Evolutionary conservation across 2,113 vertebrate species (phyloP).

Genomic region (Apodemus speciosus): DNA sequence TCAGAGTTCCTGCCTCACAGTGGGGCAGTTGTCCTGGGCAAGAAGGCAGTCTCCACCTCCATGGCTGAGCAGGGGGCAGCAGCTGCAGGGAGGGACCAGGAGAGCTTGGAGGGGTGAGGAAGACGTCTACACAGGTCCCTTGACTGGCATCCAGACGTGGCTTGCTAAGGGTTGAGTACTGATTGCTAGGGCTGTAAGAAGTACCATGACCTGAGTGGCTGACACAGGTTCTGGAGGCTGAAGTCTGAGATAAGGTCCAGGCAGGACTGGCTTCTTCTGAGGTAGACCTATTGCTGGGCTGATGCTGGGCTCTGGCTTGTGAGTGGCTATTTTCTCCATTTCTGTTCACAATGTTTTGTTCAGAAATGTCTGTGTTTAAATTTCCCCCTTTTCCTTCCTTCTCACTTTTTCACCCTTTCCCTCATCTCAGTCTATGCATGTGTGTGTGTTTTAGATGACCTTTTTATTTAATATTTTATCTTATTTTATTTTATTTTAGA

Average conservation of each 20-base stretch:
- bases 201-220: background rate
- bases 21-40: background rate
- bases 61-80: background rate
- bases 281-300: background rate
- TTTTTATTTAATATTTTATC: background rate
- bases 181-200: background rate
- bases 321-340: background rate
- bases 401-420: background rate
- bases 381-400: background rate
- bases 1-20: background rate
- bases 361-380: background rate
- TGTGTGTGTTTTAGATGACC: background rate
- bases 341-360: background rate
- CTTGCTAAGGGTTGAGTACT: background rate
- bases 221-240: background rate
- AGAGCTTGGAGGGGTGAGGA: background rate
- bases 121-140: background rate
- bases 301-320: background rate
- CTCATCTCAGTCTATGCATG: background rate
- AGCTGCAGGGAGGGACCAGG: background rate
- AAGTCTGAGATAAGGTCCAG: background rate
- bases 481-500: background rate
- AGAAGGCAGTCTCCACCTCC: background rate
- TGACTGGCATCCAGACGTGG: background rate
- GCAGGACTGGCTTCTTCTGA: background rate